Conservation (phyloP, 2,113 vertebrate genomes). For the Ptychochromis oligacanthus region DNA sequence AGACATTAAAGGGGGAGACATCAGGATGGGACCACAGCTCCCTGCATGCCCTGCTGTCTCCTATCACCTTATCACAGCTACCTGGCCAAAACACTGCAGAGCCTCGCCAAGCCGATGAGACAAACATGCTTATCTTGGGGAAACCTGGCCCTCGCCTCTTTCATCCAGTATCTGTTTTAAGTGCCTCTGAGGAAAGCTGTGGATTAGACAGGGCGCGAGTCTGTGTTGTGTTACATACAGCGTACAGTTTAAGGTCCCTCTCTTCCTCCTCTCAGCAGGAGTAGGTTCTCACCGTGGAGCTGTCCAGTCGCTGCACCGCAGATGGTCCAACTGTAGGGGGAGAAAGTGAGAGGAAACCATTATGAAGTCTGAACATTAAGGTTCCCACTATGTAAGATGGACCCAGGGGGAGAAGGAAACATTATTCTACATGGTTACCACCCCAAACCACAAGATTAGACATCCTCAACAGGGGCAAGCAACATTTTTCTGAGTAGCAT, state of each 20-base stretch:
- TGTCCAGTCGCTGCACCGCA: conserved; percentile 96
- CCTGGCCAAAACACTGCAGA: conserved; percentile 17
- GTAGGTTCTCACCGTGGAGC: conserved; percentile 98
- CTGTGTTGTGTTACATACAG: conserved; percentile 84
- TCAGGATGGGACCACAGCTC: neutral
- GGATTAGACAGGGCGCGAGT: conserved; percentile 43
- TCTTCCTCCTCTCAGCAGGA: conserved; percentile 95
- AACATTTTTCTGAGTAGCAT: conserved; percentile 1
- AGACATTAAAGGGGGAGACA: conserved; percentile 5
- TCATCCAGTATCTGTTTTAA: conserved; percentile 19
- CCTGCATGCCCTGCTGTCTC: conserved; percentile 1
- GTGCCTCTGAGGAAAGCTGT: conserved; percentile 32
- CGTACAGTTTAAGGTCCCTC: conserved; percentile 74
- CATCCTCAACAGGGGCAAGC: conserved; percentile 19
- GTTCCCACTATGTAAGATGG: neutral
- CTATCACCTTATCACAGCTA: conserved; percentile 27
- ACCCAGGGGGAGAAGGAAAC: conserved; percentile 23
- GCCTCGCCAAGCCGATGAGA: neutral
- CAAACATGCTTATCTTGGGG: conserved; percentile 8
- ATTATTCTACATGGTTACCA: conserved; percentile 1
- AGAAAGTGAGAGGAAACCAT: conserved; percentile 57
- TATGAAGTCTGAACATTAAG: neutral
- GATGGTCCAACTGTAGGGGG: conserved; percentile 89
- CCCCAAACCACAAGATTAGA: conserved; percentile 16
- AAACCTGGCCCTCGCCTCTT: neutral